Evolutionary conservation across 2,113 vertebrate species (phyloP).

Genomic region (Bungarus multicinctus): DNA sequence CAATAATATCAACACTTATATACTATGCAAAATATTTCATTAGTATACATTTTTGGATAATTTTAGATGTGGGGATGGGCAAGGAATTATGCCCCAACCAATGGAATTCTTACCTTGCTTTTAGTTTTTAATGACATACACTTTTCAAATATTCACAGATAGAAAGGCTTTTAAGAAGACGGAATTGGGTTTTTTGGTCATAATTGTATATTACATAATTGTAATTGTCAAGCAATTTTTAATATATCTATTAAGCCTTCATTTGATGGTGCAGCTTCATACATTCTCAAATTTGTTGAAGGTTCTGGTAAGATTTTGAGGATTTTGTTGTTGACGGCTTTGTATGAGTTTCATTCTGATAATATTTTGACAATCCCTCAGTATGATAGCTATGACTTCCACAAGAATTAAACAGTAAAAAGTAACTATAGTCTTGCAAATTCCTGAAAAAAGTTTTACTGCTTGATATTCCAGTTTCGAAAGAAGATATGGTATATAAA

Average conservation of each 20-base stretch:
- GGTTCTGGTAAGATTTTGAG: neutral
- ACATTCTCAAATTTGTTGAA: neutral
- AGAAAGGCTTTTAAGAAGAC: neutral
- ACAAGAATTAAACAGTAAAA: neutral
- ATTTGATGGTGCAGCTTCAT: neutral
- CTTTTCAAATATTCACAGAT: neutral
- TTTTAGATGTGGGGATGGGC: neutral
- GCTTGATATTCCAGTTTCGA: neutral
- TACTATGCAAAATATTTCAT: neutral
- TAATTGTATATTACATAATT: neutral
- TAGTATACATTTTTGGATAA: neutral
- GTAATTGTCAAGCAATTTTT: neutral
- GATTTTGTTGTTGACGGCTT: neutral
- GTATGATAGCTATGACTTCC: neutral
- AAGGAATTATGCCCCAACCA: neutral
- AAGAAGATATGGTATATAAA: neutral
- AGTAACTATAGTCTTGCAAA: neutral
- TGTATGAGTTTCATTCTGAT: neutral
- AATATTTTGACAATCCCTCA: neutral
- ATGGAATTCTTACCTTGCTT: neutral
- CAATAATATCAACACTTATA: neutral
- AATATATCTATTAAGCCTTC: neutral
- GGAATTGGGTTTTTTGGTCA: neutral
- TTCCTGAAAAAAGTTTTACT: neutral
- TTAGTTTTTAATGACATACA: neutral